These are phyloP conservation scores for Cloeon dipterum DNA, from an alignment of 2,888 invertebrate species.

Conservation along the genomic window DNA sequence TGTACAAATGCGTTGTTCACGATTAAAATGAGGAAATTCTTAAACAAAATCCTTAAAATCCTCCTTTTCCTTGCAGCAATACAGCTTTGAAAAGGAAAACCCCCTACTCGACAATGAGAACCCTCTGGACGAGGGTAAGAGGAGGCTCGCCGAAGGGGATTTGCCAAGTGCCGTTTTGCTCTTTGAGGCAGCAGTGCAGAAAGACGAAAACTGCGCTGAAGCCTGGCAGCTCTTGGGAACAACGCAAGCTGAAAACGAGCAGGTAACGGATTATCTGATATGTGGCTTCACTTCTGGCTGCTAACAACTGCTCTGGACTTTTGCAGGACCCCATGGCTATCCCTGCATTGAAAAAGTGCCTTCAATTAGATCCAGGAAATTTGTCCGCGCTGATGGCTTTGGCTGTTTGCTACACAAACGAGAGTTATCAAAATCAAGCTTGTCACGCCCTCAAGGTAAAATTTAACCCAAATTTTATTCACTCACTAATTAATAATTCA, in stretches of 20 bases:
- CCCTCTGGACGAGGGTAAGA: constrained; percentile 68
- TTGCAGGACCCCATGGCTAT: constrained; percentile 69
- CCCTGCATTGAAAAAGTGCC: constrained; percentile 66
- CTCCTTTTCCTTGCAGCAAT: constrained; percentile 43
- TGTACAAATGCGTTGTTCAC: too few species aligned
- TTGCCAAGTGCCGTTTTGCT: constrained; percentile 86
- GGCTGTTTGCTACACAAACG: constrained; percentile 90
- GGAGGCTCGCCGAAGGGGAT: constrained; percentile 63
- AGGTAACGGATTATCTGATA: constrained; percentile 23
- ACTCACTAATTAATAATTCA: constrained; percentile 1
- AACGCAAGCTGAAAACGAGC: constrained; percentile 95
- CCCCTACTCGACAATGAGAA: constrained; percentile 53
- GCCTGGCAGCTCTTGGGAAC: constrained; percentile 76
- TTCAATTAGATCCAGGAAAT: constrained; percentile 57
- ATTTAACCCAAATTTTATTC: constrained; percentile 1
- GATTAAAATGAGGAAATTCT: too few species aligned
- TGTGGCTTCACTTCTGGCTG: too few species aligned
- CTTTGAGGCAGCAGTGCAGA: constrained; percentile 86
- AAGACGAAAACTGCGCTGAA: constrained; percentile 51
- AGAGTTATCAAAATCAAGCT: constrained; percentile 77
- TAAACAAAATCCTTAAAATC: too few species aligned
- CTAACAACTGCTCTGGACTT: too few species aligned
- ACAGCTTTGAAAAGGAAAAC: constrained; percentile 64
- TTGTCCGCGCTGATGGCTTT: constrained; percentile 67
- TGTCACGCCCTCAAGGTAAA: constrained; percentile 44